Conservation (phyloP, 2,797 vertebrate genomes). For the Enteromius anoplus region DNA sequence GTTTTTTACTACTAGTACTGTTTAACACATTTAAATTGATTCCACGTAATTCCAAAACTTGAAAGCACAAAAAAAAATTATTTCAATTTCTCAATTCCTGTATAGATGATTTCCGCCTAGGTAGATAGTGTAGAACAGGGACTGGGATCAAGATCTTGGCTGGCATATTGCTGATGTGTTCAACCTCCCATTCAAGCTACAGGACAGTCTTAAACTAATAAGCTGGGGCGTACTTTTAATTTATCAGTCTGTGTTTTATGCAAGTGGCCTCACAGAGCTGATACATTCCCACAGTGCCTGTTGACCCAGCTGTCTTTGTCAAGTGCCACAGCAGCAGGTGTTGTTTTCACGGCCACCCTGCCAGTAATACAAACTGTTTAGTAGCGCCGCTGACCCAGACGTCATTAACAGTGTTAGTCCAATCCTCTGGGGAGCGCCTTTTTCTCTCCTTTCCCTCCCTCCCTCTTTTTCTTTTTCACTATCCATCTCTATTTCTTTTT, state of each 20-base stretch:
- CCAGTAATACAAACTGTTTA: conserved; percentile 99
- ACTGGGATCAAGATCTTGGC: not conserved
- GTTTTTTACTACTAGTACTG: not conserved
- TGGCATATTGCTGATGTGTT: conserved; percentile 25
- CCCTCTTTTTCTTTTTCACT: conserved; percentile 59
- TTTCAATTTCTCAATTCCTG: not conserved
- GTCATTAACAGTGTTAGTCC: conserved; percentile 94
- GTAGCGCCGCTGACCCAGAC: conserved; percentile 93
- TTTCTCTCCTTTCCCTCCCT: conserved; percentile 71
- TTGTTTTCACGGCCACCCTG: conserved; percentile 99
- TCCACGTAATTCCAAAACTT: not conserved
- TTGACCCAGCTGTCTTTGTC: conserved; percentile 99
- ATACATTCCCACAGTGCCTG: conserved; percentile 99
- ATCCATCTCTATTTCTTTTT: conserved; percentile 53
- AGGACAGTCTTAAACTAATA: conserved; percentile 79
- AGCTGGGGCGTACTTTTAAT: conserved; percentile 75
- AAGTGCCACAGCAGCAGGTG: conserved; percentile 95
- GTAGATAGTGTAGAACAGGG: not conserved
- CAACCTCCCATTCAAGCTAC: conserved; percentile 59
- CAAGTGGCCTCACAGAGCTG: conserved; percentile 90
- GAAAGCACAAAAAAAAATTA: not conserved
- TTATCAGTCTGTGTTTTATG: conserved; percentile 82
- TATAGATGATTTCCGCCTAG: not conserved
- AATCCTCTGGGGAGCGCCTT: conserved; percentile 83
- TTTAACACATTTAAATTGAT: not conserved